phyloP scores from a whole-genome alignment of 2,797 vertebrate species.

The Acrossocheilus wenchowensis region DNA sequence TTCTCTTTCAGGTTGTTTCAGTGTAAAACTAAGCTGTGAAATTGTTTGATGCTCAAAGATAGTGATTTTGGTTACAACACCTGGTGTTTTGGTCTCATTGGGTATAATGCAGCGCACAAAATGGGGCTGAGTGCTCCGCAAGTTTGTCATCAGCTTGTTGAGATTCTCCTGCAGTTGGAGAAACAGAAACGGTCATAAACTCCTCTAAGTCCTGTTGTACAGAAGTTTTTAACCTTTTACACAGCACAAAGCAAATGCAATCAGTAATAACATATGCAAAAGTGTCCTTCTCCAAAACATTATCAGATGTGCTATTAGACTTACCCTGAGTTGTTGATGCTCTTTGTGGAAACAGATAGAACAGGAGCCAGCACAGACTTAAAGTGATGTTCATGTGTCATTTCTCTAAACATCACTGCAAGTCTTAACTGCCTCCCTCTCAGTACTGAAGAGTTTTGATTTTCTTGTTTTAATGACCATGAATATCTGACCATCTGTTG shows the following conservation, averaged over 20 bases:
- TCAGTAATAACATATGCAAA: not conserved
- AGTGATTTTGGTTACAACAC: slow-evolving; percentile 64
- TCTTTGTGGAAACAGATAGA: slow-evolving; percentile 64
- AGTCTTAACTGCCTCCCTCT: slow-evolving; percentile 89
- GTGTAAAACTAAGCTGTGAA: not conserved
- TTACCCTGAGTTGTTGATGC: slow-evolving; percentile 23
- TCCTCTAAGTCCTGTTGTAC: not conserved
- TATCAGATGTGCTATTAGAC: not conserved
- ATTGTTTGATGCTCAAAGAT: not conserved
- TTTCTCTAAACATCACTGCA: slow-evolving; percentile 96
- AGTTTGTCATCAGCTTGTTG: slow-evolving; percentile 95
- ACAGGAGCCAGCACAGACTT: slow-evolving; percentile 98
- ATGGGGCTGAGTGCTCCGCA: slow-evolving; percentile 92
- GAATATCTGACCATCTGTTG: not conserved
- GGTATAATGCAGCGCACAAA: slow-evolving; percentile 96
- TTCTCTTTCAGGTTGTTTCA: not conserved
- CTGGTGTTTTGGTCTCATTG: slow-evolving; percentile 94
- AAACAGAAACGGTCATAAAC: not conserved
- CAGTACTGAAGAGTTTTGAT: slow-evolving; percentile 53
- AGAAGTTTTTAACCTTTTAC: not conserved
- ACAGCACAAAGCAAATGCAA: not conserved
- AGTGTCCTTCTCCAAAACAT: not conserved
- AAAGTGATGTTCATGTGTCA: slow-evolving; percentile 99
- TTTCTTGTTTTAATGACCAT: slow-evolving; percentile 2
- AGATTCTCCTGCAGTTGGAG: slow-evolving; percentile 85